Evolutionary conservation across 2,113 vertebrate genomes (phyloP).

Genomic region (Bujurquina vittata): DNA sequence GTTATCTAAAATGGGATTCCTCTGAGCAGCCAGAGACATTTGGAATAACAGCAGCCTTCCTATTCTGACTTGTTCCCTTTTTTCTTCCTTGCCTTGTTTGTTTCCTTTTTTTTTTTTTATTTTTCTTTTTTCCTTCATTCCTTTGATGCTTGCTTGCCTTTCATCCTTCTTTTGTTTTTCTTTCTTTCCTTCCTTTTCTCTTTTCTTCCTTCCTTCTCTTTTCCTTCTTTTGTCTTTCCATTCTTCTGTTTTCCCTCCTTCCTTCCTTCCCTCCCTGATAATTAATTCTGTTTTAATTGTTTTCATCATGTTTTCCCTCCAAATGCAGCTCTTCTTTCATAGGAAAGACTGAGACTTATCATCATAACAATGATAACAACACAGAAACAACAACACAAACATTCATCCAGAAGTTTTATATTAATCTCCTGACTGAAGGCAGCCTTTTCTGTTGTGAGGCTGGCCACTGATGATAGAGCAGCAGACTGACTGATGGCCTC

Average conservation of each 20-base stretch:
- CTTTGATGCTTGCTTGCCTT: no score
- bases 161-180: no score
- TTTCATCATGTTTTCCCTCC: background rate
- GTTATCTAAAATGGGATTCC: slow-evolving; percentile 61
- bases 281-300: background rate
- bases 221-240: background rate
- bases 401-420: background rate
- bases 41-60: slow-evolving; percentile 40
- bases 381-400: background rate
- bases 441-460: background rate
- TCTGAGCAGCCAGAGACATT: slow-evolving; percentile 28
- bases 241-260: no score
- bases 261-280: background rate
- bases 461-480: background rate
- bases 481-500: background rate
- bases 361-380: background rate
- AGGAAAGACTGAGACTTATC: background rate
- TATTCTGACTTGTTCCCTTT: background rate
- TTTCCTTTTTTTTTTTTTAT: background rate
- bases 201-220: no score
- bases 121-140: no score
- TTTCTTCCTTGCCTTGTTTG: background rate
- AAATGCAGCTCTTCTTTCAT: background rate
- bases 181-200: background rate
- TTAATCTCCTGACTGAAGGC: background rate